Conservation (phyloP, 2,888 invertebrate species). For the Nemoura dubitans region DNA sequence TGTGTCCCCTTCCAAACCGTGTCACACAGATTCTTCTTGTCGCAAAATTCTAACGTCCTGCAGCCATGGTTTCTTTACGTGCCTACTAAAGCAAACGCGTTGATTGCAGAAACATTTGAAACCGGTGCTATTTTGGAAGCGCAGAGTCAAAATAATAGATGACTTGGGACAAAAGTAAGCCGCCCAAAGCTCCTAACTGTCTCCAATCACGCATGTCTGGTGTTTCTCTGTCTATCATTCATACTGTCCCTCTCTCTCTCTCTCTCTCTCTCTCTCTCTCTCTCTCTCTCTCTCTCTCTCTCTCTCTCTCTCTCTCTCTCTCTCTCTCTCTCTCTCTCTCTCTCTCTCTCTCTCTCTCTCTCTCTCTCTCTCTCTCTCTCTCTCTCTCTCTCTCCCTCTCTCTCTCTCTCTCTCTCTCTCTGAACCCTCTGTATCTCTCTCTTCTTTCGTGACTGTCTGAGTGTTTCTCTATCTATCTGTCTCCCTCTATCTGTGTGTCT, state of each 20-base stretch:
- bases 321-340: conserved; percentile 95
- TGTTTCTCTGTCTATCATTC: too few relatives aligned
- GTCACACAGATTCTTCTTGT: too few relatives aligned
- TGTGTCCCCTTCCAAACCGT: too few relatives aligned
- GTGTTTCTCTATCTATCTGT: conserved; percentile 94
- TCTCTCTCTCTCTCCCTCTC: conserved; percentile 46
- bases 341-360: conserved; percentile 67
- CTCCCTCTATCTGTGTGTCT: conserved; percentile 62
- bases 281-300: conserved; percentile 20
- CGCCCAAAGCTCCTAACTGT: too few relatives aligned
- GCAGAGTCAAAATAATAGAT: too few relatives aligned
- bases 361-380: conserved; percentile 43
- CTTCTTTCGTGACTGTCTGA: conserved; percentile 93
- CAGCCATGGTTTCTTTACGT: too few relatives aligned
- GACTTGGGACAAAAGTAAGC: too few relatives aligned
- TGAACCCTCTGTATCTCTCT: conserved; percentile 55
- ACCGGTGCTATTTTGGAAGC: too few relatives aligned
- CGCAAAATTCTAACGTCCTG: too few relatives aligned
- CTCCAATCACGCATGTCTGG: too few relatives aligned
- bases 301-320: conserved; percentile 74
- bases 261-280: conserved; percentile 45
- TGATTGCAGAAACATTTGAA: too few relatives aligned
- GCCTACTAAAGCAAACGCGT: too few relatives aligned
- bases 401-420: conserved; percentile 33
- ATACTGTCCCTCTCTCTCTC: conserved; percentile 46